Conservation (phyloP, 1,140 invertebrate species). For the Chrysopa pallens region DNA sequence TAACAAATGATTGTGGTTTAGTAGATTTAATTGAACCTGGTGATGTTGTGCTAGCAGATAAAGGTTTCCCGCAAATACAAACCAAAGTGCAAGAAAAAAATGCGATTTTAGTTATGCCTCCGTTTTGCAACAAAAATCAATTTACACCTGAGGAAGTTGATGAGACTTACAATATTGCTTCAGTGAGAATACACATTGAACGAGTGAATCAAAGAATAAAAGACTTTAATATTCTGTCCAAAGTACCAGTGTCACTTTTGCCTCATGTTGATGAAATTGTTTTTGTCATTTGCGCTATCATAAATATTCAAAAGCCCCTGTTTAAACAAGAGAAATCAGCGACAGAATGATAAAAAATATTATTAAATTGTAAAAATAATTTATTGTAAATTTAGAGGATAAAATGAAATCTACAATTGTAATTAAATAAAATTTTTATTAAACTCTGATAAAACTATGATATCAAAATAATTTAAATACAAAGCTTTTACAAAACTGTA, state of each 20-base stretch:
- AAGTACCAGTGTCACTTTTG: conserved; percentile 5
- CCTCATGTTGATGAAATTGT: conserved; percentile 6
- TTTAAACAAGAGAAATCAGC: no score
- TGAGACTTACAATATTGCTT: conserved; percentile 15
- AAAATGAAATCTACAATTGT: no score
- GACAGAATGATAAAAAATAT: no score
- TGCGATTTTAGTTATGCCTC: conserved; percentile 16
- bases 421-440: no score
- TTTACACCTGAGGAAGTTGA: conserved; percentile 13
- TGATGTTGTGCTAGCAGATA: conserved; percentile 18
- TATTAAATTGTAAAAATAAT: no score
- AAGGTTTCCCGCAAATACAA: conserved; percentile 17
- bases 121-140: conserved; percentile 8
- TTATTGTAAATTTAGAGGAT: no score
- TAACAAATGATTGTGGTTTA: conserved; percentile 12
- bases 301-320: no score
- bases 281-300: not conserved
- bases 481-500: no score
- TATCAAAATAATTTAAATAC: no score
- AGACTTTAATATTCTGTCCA: conserved; percentile 10
- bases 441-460: no score
- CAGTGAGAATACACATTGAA: conserved; percentile 15
- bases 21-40: conserved; percentile 14
- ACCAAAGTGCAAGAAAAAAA: conserved; percentile 5
- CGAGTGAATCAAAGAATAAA: conserved; percentile 15